Evolutionary conservation across 2,888 invertebrate genomes (phyloP).

Genomic region (Sericinus montela): DNA sequence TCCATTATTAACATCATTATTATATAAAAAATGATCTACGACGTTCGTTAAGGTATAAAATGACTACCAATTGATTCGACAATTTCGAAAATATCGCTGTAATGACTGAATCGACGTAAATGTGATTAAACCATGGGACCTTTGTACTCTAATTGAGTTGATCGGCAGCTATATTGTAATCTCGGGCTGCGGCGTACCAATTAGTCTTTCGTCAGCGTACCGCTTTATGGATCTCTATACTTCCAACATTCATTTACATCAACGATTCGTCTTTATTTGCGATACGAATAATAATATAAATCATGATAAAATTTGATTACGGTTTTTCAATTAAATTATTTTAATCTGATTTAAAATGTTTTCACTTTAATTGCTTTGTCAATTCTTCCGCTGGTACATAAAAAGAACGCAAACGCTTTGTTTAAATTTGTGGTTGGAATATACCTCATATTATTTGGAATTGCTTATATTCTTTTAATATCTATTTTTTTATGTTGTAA

Average conservation of each 20-base stretch:
- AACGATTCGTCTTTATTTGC: constrained; percentile 1
- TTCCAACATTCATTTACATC: constrained; percentile 21
- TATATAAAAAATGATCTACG: no score
- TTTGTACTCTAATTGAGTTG: constrained; percentile 35
- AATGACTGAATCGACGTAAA: constrained; percentile 16
- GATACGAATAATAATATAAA: constrained; percentile 18
- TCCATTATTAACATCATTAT: no score
- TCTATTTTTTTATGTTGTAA: no score
- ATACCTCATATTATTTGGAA: no score
- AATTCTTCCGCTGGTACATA: no score
- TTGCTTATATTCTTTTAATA: no score
- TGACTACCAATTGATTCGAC: not conserved
- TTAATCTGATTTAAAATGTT: no score
- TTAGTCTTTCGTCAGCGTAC: constrained; percentile 40
- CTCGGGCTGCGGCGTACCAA: constrained; percentile 38
- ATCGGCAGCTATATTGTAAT: constrained; percentile 33
- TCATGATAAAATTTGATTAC: constrained; percentile 23
- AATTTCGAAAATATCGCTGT: constrained; percentile 15
- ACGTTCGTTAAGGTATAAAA: not conserved
- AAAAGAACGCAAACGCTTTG: no score
- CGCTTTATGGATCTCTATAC: constrained; percentile 31
- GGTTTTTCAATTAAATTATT: no score
- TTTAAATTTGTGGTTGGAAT: no score
- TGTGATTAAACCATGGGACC: constrained; percentile 24
- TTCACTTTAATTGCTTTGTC: no score